Base-by-base conservation (phyloP, 35 echinoderm and acorn worm genomes). In the Apostichopus japonicus region DNA sequence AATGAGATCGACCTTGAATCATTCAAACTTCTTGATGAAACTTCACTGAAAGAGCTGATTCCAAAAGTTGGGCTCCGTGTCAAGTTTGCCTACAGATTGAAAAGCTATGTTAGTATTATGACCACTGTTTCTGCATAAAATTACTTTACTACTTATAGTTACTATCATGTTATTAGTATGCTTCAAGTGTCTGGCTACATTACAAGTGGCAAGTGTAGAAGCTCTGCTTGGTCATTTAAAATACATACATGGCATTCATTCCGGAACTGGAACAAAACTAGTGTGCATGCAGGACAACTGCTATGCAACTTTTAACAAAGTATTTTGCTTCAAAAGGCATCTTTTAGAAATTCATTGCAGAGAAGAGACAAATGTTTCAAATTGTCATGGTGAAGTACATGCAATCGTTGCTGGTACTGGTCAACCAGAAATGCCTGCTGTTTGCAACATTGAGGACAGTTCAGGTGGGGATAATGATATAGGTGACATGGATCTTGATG, bases 161-260 rank as follows among this genome's bases (percentile, higher is more conserved):
- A 33, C 27, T 33, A 55, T 52, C 5, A 86, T 86, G 81, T 16
- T 79, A 11, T 52, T 86, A 14, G 54, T 54, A 54, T 86, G 81
- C 21, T 86, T 86, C 54, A 86, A 86, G 81, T 86, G 81, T 86
- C 56, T 86, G 81, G 54, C 14, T 16, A 6, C 81, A 10, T 56
- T 86, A 86, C 27, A 86, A 59, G 81, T 25, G 14, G 11, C 16
- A 19, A 21, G 54, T 54, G 54, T 86, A 55, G 54, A 54, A 23
- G 13, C 22, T 54, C 81, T 86, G 5, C 52, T 86, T 53, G 54
- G 54, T 59, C 81, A 86, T 59, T 10, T 86, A 25, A 86, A 53
- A 21, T 86, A 86, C 81, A 86, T 54, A 54, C 81, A 86, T 86
- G 81, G 54, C 15, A 54, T 86, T 16, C 81, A 86, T 86, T 86